Base-by-base conservation (phyloP, 2,888 invertebrate species). In the Polyploca ridens region DNA sequence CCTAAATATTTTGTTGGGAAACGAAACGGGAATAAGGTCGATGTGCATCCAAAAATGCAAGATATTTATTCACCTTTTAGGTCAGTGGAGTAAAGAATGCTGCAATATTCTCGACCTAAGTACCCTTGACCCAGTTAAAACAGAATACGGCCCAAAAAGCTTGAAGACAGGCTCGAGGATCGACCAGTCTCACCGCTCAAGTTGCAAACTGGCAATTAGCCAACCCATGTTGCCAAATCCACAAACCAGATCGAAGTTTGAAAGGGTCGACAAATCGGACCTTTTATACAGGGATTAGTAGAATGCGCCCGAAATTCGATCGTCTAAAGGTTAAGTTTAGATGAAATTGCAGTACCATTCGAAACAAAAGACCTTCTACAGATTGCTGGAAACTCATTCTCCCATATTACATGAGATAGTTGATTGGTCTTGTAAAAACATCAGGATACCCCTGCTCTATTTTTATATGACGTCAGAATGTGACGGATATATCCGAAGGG, bases 161-260 rank as follows among this genome's bases (percentile, higher is more conserved):
- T 54, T 19, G 54, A 19, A 54, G 54, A 54, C 19, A 7, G 3
- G 5, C n/a, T 54, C 10, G n/a, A 54, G 54, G 10, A 19, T 54
- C 54, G 54, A 19, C 54, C 54, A 54, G 54, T 54, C 54, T 54
- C 16, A 54, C 54, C 54, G n/a, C n/a, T 7, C 10, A 54, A 10
- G 2, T 54, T 14, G 10, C 5, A 19, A 54, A 54, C 54, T 61
- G 61, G 61, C 61, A 61, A 61, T 61, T 61, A 61, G 38, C 61
- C 61, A 61, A 61, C 61, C 16, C n/a, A 19, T 44, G 61, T 61
- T 61, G 61, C 41, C 60, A 61, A 61, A 44, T 41, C 13, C 61
- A 13, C 41, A 41, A 41, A 41, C 38, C 16, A 16, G 13, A 44
- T 41, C 41, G n/a, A 61, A 44, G 61, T 41, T 41, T 41, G 41